phyloP scores from a whole-genome alignment of 2,113 vertebrate genomes.

The Buteo buteo region DNA sequence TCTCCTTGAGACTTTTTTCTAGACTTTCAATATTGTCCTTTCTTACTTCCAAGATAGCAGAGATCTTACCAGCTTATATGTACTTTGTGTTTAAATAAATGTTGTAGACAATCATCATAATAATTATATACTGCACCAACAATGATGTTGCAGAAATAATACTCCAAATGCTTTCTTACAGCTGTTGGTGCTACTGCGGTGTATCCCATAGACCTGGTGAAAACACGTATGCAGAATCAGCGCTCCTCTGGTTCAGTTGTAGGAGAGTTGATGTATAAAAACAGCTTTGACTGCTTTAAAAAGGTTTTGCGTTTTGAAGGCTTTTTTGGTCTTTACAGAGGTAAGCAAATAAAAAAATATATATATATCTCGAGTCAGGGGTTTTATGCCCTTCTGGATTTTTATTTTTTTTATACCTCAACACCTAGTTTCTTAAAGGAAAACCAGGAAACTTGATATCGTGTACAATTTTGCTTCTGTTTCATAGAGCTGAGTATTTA shows the following conservation, averaged over 20 bases:
- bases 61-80: not conserved
- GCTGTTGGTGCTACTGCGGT: conserved; percentile 94
- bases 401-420: not conserved
- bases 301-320: conserved; percentile 93
- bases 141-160: not conserved
- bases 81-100: not conserved
- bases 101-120: not conserved
- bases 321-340: conserved; percentile 94
- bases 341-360: conserved; percentile 66
- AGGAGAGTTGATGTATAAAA: conserved; percentile 95
- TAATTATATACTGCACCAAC: not conserved
- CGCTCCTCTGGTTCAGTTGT: conserved; percentile 87
- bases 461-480: not conserved
- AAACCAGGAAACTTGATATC: not conserved
- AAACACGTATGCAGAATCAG: conserved; percentile 98
- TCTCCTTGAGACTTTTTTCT: not conserved
- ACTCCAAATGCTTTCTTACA: conserved; percentile 41
- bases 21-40: not conserved
- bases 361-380: not conserved
- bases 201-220: conserved; percentile 95
- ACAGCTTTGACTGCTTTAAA: conserved; percentile 96
- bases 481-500: not conserved
- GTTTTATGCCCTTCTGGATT: not conserved
- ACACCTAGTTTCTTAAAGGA: not conserved
- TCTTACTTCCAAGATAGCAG: not conserved